Percentiles rank a stretch among this genome's conserved stretches.
Conservation (phyloP, 1,140 invertebrate species). For the Triops longicaudatus region DNA sequence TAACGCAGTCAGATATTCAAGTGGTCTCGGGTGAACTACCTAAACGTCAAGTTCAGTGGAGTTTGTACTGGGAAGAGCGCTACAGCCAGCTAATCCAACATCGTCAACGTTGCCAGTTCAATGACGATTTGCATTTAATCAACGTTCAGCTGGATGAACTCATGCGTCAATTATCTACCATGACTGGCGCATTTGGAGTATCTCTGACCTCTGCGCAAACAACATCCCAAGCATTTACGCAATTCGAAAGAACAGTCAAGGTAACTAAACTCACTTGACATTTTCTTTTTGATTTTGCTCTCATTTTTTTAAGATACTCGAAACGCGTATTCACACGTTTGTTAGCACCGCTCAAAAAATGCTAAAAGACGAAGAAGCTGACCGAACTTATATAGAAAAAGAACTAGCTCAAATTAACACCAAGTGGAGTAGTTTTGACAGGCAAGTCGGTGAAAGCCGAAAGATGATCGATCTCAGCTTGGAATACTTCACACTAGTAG, state of each 20-base stretch:
- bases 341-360: conserved; percentile 59
- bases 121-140: conserved; percentile 61
- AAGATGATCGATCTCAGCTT: conserved; percentile 47
- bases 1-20: conserved; percentile 57
- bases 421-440: conserved; percentile 63
- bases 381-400: conserved; percentile 46
- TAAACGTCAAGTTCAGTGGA: conserved; percentile 44
- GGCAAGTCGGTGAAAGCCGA: conserved; percentile 56
- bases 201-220: conserved; percentile 57
- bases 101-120: conserved; percentile 58
- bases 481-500: conserved; percentile 48
- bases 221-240: conserved; percentile 59
- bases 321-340: conserved; percentile 63
- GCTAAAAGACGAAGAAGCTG: conserved; percentile 38
- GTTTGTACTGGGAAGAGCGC: conserved; percentile 51
- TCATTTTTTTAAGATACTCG: conserved; percentile 50
- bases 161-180: conserved; percentile 50
- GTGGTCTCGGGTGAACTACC: conserved; percentile 54
- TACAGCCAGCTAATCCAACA: conserved; percentile 54
- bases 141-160: conserved; percentile 60
- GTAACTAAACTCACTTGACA: conserved; percentile 43
- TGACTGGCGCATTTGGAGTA: conserved; percentile 61
- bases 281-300: conserved; percentile 34
- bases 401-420: conserved; percentile 58
- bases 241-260: conserved; percentile 70